Base-by-base conservation (phyloP, 2,113 vertebrate genomes). In the Cavia porcellus region DNA sequence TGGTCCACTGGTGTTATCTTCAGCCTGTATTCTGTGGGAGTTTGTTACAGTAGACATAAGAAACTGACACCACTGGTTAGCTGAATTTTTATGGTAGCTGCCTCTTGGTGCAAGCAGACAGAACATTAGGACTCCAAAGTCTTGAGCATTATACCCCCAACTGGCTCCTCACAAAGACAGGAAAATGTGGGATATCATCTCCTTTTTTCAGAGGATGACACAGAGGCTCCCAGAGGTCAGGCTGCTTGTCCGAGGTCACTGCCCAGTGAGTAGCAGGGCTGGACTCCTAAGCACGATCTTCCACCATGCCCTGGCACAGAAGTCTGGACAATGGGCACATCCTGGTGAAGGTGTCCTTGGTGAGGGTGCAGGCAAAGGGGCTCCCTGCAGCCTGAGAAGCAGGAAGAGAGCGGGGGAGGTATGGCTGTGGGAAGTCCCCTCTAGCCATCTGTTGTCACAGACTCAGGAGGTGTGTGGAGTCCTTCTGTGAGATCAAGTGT, bases 281-380 rank as follows among this genome's bases (percentile, higher is more conserved):
- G n/a, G 45, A 11, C 0, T 74, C 25, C 1, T 52, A 42, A 88
- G 42, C 47, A 20, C 2, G 35, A 30, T 30, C 80, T 87, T 42
- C 1, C 0, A 0, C 20, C 32, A 2, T 3, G 1, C 20, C 28
- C 5, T 15, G 6, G 24, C 14, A 19, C 4, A 0, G 47, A 17
- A 64, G 32, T 12, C 62, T 0, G 0, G 25, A 25, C 5, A 0
- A 47, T 6, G 14, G 28, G 1, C 0, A 0, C 10, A 3, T 14
- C 80, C 52, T 61, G 11, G 50, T 52, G 50, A 52, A 11, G 22
- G 42, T 19, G 9, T 61, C 35, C 35, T 28, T 47, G 55, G 45
- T 3, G 0, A 2, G 28, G 0, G n/a, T 3, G 1, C 30, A 25
- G 14, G 32, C 30, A 61, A 35, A 14, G 7, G 45, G 17, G 8